A percentile compares a stretch with the other conserved stretches of the same genome.
phyloP scores from a whole-genome alignment of 2,888 invertebrate species.

The Eupithecia insigniata region DNA sequence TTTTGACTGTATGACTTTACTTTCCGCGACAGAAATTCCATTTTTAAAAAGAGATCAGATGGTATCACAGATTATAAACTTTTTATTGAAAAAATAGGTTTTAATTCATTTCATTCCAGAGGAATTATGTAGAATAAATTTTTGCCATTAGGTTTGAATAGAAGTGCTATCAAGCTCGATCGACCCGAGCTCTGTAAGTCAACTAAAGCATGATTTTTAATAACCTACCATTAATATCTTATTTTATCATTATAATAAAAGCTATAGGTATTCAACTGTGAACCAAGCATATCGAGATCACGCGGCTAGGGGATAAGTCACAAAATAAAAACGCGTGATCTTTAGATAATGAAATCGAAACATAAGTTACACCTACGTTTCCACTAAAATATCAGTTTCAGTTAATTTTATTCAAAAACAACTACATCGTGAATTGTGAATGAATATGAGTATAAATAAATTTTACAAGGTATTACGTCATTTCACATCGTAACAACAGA shows the following conservation, averaged over 20 bases:
- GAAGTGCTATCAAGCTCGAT: constrained; percentile 53
- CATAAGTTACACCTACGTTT: neutral
- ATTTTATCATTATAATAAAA: constrained; percentile 53
- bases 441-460: no score
- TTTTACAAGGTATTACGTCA: no score
- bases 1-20: constrained; percentile 66
- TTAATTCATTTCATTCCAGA: constrained; percentile 39
- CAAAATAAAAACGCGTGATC: constrained; percentile 48
- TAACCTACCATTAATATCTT: constrained; percentile 49
- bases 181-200: constrained; percentile 68
- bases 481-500: no score
- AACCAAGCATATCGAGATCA: constrained; percentile 47
- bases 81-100: constrained; percentile 26
- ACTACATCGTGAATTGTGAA: no score
- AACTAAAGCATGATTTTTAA: constrained; percentile 68
- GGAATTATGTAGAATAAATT: constrained; percentile 31
- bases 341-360: constrained; percentile 16
- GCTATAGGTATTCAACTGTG: constrained; percentile 44
- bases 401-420: no score
- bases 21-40: constrained; percentile 74
- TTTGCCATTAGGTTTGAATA: constrained; percentile 9
- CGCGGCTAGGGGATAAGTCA: constrained; percentile 49
- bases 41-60: constrained; percentile 62
- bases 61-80: constrained; percentile 57
- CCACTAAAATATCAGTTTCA: constrained; percentile 4